Conservation (phyloP, 2,888 invertebrate species). For the Tipula vernalis region DNA sequence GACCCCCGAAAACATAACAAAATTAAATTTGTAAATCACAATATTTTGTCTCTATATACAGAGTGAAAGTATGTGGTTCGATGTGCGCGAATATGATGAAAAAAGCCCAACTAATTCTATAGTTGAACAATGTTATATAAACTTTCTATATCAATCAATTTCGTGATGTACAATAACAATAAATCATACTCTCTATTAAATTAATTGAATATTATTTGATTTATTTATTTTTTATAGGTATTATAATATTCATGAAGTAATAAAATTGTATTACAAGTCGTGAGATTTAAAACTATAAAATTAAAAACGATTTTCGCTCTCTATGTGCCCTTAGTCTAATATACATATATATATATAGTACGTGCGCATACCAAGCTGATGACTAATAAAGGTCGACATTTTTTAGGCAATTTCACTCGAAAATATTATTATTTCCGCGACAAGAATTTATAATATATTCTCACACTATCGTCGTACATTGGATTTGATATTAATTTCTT, state of each 20-base stretch:
- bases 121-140: not conserved
- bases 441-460: not conserved
- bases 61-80: not conserved
- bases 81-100: not conserved
- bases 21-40: not conserved
- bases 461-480: not conserved
- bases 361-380: not conserved
- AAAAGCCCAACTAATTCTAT: not conserved
- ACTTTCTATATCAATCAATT: slow-evolving; percentile 4
- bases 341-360: not conserved
- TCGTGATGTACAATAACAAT: not conserved
- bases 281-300: not conserved
- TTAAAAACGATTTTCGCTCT: not conserved
- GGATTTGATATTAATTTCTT: not conserved
- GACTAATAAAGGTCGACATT: not conserved
- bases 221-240: not conserved
- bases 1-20: not conserved
- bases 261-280: not conserved
- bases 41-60: not conserved
- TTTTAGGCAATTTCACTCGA: not conserved
- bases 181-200: not conserved
- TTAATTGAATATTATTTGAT: not conserved
- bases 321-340: not conserved
- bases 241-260: not conserved
- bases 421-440: not conserved